Evolutionary conservation across 1,140 invertebrate species (phyloP).

Genomic region (Aleiodes sp.): DNA sequence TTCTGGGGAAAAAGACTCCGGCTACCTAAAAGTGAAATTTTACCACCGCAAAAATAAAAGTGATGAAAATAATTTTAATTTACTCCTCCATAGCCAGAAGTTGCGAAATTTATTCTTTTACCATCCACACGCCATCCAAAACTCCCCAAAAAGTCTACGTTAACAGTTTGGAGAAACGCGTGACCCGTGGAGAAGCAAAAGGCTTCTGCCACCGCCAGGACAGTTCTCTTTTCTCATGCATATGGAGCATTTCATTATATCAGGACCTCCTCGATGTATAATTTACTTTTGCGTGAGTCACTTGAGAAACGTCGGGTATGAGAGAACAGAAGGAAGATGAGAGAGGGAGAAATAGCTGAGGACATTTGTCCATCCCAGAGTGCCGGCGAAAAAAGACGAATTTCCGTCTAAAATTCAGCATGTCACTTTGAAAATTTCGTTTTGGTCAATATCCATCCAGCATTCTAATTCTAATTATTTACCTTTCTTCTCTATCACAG

Average conservation of each 20-base stretch:
- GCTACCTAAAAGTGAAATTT: no score
- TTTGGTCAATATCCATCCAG: not conserved
- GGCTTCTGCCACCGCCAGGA: conserved; percentile 6
- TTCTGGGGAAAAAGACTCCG: no score
- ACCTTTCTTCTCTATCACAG: no score
- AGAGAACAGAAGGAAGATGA: conserved; percentile 37
- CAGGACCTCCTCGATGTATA: conserved; percentile 75
- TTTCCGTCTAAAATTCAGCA: no score
- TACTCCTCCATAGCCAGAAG: not conserved
- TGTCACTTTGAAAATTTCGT: not conserved
- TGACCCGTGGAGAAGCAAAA: conserved; percentile 43
- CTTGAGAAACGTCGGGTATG: conserved; percentile 61
- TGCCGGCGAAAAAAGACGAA: not conserved
- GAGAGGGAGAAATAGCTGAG: not conserved
- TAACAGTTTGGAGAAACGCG: conserved; percentile 49
- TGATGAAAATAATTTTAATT: not conserved
- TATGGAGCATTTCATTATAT: conserved; percentile 76
- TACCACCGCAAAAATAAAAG: no score
- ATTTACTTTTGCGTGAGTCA: conserved; percentile 76
- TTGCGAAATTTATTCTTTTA: not conserved
- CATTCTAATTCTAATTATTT: no score
- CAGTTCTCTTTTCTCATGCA: conserved; percentile 68
- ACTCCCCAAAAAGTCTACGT: not conserved
- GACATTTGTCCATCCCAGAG: not conserved
- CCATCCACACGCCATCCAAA: not conserved